phyloP scores from a whole-genome alignment of 2,797 vertebrate species.

The Clarias fuscus region DNA sequence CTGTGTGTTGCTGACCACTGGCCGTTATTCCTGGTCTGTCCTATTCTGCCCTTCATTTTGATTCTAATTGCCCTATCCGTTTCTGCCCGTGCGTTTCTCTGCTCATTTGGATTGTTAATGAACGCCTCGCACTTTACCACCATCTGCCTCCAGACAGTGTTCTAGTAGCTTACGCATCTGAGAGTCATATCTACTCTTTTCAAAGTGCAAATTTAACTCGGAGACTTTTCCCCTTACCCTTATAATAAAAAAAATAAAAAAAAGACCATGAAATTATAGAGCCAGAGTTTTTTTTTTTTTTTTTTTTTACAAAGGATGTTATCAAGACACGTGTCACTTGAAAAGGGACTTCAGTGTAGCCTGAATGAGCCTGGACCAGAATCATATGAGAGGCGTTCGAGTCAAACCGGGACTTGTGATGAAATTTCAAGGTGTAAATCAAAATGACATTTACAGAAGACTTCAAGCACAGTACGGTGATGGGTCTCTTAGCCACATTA shows the following conservation, averaged over 20 bases:
- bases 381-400: neutral
- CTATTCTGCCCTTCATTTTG: neutral
- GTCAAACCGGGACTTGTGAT: too few relatives aligned
- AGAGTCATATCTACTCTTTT: neutral
- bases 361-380: neutral
- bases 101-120: conserved; percentile 15
- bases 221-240: neutral
- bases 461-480: too few relatives aligned
- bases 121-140: conserved; percentile 1
- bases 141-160: neutral
- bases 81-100: neutral
- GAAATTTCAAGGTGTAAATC: too few relatives aligned
- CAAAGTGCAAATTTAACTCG: neutral
- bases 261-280: neutral
- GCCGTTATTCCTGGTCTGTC: neutral
- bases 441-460: too few relatives aligned
- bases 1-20: neutral
- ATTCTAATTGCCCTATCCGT: neutral
- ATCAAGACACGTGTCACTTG: neutral
- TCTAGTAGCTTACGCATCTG: neutral
- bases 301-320: neutral
- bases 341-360: neutral
- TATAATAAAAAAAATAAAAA: neutral
- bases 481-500: too few relatives aligned
- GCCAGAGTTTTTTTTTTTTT: neutral